Evolutionary conservation across 2,888 invertebrate genomes (phyloP).

Genomic region (Aproaerema taeniolella): DNA sequence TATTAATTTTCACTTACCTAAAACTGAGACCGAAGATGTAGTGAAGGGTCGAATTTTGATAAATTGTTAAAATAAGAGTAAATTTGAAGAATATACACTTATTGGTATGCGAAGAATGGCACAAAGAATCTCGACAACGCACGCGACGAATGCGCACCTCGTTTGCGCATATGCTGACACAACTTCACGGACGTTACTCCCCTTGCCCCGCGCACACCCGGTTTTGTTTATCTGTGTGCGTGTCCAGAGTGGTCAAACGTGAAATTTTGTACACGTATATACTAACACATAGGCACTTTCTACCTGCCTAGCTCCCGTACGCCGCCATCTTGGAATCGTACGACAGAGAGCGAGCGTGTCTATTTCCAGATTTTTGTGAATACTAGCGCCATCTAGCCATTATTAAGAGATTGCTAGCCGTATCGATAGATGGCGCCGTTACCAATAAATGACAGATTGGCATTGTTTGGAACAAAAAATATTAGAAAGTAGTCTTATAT

Average conservation of each 20-base stretch:
- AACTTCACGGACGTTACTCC: conserved; percentile 78
- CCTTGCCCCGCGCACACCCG: conserved; percentile 70
- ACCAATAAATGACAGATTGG: too few species aligned
- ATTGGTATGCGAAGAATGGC: conserved; percentile 97
- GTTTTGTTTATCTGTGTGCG: conserved; percentile 54
- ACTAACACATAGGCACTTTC: conserved; percentile 55
- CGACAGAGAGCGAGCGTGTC: conserved; percentile 44
- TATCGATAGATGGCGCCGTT: conserved; percentile 5
- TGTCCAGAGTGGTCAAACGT: conserved; percentile 74
- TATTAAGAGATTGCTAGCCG: too few species aligned
- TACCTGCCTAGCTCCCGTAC: conserved; percentile 67
- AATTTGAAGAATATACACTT: conserved; percentile 85
- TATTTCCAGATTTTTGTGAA: conserved; percentile 36
- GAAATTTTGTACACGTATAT: conserved; percentile 69
- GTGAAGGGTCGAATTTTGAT: conserved; percentile 82
- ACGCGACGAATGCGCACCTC: conserved; percentile 89
- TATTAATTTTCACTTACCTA: conserved; percentile 84
- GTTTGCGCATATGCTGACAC: conserved; percentile 88
- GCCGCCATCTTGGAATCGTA: conserved; percentile 70
- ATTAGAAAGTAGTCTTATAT: too few species aligned
- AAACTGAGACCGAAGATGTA: conserved; percentile 80
- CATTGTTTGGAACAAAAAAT: too few species aligned
- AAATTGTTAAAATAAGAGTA: conserved; percentile 80
- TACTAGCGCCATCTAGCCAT: conserved; percentile 42
- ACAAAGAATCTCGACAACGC: conserved; percentile 98